Evolutionary conservation across 2,888 invertebrate genomes (phyloP), one percentile per base, ranked within the genome.

Genomic region (Autographa gamma): DNA sequence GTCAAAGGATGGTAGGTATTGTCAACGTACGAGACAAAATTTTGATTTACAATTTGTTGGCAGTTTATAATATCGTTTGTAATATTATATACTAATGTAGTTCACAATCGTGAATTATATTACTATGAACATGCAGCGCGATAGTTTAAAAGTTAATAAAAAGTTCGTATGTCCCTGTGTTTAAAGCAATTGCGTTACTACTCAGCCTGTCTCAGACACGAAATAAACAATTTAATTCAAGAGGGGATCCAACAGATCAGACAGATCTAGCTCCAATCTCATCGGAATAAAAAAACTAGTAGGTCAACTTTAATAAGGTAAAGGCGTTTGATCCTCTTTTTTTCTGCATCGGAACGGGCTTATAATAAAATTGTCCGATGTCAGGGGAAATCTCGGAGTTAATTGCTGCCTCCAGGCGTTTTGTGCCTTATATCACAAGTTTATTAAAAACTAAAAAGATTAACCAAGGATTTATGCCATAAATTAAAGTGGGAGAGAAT

Each of bases 301-400:
- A 67, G 78, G 68, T 81, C 73, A 67, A 60, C 66, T 77, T 77
- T 77, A 81, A 77, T 78, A 77, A 77, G 66, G 81, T 72, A 66
- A 80, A 72, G 63, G 63, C 79, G 64, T 66, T 68, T 67, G 69
- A 73, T 66, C 76, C 70, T 71, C 61, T 71, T 60, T 73, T 71
- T 81, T 71, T 71, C 54, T 71, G 75, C 71, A 74, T 69, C 19
- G 56, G 34, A 77, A 77, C 58, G 83, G 74, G 69, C 25, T 73
- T 77, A 74, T 82, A 79, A 82, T 82, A 84, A 70, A 84, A 74
- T 74, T 75, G 62, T 69, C 59, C 60, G 69, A 71, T 74, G 74
- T 69, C 82, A 64, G 56, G 84, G 84, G 84, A 84, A 84, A 82
- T 82, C 80, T 80, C 74, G 71, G 60, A 74, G 67, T 82, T 80